These are phyloP conservation scores for Trigoniulus corallinus DNA, from an alignment of 1,140 invertebrate genomes.

Conservation along the genomic window DNA sequence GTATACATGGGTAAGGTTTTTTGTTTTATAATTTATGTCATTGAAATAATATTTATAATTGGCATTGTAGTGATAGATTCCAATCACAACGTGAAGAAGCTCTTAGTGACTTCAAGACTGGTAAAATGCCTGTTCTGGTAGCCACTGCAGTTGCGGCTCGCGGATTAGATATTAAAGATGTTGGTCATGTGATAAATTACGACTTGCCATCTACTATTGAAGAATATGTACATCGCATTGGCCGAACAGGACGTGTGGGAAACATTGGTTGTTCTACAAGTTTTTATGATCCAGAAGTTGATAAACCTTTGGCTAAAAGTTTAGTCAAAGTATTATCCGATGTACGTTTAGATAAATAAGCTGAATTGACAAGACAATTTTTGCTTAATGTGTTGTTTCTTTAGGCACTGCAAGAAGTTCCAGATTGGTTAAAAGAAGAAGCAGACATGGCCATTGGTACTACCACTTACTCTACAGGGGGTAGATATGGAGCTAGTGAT, in stretches of 20 bases:
- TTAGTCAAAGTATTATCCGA: constrained; percentile 49
- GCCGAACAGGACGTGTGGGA: constrained; percentile 81
- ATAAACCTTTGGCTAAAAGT: constrained; percentile 39
- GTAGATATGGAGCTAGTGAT: not conserved
- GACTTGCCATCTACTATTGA: constrained; percentile 75
- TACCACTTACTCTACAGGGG: not conserved
- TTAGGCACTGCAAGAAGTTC: constrained; percentile 5
- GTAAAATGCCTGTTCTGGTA: constrained; percentile 57
- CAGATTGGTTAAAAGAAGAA: constrained; percentile 1
- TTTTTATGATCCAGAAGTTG: constrained; percentile 54
- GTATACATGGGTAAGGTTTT: constrained; percentile 58
- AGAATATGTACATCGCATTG: constrained; percentile 90
- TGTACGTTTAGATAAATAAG: constrained; percentile 20
- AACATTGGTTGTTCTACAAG: constrained; percentile 76
- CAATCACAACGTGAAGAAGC: constrained; percentile 81
- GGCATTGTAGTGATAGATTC: constrained; percentile 42
- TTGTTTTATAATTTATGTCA: not conserved
- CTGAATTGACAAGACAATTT: not conserved
- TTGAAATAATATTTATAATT: not conserved
- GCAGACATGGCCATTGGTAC: not conserved
- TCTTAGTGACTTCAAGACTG: constrained; percentile 59
- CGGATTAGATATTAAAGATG: constrained; percentile 67
- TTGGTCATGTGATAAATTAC: constrained; percentile 79
- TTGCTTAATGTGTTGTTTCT: not conserved
- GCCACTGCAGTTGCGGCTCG: constrained; percentile 86